phyloP scores from a whole-genome alignment of 2,888 invertebrate species.

The Drosophila prostipennis region DNA sequence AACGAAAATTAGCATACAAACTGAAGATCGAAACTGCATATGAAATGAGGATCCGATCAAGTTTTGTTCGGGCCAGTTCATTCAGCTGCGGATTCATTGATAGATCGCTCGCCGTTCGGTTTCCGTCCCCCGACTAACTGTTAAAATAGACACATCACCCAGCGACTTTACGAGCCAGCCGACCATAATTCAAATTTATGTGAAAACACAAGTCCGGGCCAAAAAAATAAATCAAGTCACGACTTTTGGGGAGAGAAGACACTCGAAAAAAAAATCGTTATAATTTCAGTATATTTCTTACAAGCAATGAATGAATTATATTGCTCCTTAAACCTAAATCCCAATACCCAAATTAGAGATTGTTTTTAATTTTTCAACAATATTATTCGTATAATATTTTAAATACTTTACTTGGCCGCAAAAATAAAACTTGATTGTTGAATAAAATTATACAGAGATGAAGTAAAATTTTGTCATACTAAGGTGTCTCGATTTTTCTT shows the following conservation, averaged over 20 bases:
- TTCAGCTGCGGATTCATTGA: constrained; percentile 61
- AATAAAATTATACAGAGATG: too few species aligned
- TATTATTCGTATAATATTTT: too few species aligned
- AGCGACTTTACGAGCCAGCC: constrained; percentile 53
- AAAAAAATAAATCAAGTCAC: constrained; percentile 65
- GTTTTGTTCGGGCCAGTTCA: constrained; percentile 41
- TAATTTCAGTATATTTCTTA: background rate
- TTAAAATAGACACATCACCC: constrained; percentile 53
- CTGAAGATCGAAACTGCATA: constrained; percentile 61
- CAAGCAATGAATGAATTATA: too few species aligned
- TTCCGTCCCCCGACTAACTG: constrained; percentile 38
- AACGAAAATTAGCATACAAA: constrained; percentile 68
- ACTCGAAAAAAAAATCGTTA: constrained; percentile 15
- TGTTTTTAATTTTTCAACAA: too few species aligned
- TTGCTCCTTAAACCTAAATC: too few species aligned
- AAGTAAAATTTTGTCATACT: too few species aligned
- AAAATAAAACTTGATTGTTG: too few species aligned
- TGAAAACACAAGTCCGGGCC: constrained; percentile 48
- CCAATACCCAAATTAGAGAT: too few species aligned
- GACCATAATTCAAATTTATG: constrained; percentile 73
- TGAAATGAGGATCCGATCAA: constrained; percentile 57
- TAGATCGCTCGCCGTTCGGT: constrained; percentile 54
- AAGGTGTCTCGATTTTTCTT: background rate
- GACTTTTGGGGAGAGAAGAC: constrained; percentile 16
- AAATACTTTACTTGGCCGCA: too few species aligned